These are phyloP conservation scores for Platyrinchus mystaceus DNA, from an alignment of 2,797 vertebrate species.

Conservation along the genomic window DNA sequence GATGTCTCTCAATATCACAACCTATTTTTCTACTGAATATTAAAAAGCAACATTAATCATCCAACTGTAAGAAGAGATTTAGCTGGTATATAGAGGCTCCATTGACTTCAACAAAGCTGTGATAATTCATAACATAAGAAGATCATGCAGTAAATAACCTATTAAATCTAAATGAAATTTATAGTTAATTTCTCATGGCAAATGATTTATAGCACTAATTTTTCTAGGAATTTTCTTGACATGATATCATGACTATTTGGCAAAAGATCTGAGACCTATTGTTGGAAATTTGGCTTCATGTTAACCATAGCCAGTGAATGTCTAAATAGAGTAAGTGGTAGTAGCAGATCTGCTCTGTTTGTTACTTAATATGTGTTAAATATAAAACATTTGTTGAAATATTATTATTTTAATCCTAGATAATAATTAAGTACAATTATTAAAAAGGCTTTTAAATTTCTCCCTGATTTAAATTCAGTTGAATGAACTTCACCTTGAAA, in stretches of 20 bases:
- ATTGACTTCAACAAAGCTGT: background rate
- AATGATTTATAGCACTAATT: background rate
- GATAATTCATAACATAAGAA: conserved; percentile 13
- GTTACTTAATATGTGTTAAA: background rate
- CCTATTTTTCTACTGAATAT: conserved; percentile 1
- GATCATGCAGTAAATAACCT: conserved; percentile 31
- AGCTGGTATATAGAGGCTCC: background rate
- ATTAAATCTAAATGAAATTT: conserved; percentile 36
- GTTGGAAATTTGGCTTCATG: background rate
- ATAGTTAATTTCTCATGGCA: background rate
- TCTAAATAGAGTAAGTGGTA: background rate
- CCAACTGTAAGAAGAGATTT: background rate
- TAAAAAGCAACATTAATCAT: conserved; percentile 24
- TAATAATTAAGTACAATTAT: background rate
- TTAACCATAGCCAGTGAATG: background rate
- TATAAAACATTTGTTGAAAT: background rate
- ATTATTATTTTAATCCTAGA: background rate
- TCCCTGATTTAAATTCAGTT: background rate
- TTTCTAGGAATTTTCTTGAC: background rate
- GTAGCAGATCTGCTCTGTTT: background rate
- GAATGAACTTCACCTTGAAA: background rate
- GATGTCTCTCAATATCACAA: background rate
- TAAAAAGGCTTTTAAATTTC: background rate
- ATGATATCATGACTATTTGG: background rate
- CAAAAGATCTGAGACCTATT: background rate